These are phyloP conservation scores for Dipus sagitta DNA, from an alignment of 2,797 vertebrate genomes.

Conservation along the genomic window DNA sequence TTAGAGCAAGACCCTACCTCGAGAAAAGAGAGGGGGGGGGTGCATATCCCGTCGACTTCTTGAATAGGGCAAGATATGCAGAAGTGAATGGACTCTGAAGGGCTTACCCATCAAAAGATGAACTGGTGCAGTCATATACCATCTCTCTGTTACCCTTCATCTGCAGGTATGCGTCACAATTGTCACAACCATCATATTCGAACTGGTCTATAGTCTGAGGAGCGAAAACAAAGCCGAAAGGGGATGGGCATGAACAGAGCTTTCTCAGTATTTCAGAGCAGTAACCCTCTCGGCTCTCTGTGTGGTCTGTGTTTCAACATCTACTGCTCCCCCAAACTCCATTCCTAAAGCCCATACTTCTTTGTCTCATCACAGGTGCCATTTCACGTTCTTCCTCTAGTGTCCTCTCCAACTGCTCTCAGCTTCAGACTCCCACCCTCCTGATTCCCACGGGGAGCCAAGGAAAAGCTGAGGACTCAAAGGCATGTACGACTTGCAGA, in stretches of 20 bases:
- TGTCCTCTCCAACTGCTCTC: slow-evolving; percentile 3
- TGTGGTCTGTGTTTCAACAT: not conserved
- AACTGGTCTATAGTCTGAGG: slow-evolving; percentile 98
- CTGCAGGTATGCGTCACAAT: slow-evolving; percentile 97
- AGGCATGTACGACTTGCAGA: not conserved
- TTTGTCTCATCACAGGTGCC: not conserved
- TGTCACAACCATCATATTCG: slow-evolving; percentile 98
- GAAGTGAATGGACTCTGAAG: not conserved
- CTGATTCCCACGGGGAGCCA: not conserved
- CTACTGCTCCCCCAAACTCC: not conserved
- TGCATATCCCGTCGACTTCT: not conserved
- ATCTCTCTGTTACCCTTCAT: slow-evolving; percentile 99
- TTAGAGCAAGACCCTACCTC: too few relatives aligned
- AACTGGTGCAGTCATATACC: slow-evolving; percentile 99
- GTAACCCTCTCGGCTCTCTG: not conserved
- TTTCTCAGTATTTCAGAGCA: not conserved
- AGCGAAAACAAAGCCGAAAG: not conserved
- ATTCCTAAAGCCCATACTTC: not conserved
- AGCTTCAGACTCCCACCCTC: not conserved
- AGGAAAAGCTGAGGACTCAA: not conserved
- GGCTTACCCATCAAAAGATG: slow-evolving; percentile 96
- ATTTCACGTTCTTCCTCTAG: not conserved
- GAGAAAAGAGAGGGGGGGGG: too few relatives aligned
- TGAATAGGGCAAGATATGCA: not conserved
- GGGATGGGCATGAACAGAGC: not conserved